A percentile compares a stretch with the other conserved stretches of the same genome.
Evolutionary conservation across 2,113 vertebrate genomes (phyloP).

Genomic region (Crotophaga sulcirostris): DNA sequence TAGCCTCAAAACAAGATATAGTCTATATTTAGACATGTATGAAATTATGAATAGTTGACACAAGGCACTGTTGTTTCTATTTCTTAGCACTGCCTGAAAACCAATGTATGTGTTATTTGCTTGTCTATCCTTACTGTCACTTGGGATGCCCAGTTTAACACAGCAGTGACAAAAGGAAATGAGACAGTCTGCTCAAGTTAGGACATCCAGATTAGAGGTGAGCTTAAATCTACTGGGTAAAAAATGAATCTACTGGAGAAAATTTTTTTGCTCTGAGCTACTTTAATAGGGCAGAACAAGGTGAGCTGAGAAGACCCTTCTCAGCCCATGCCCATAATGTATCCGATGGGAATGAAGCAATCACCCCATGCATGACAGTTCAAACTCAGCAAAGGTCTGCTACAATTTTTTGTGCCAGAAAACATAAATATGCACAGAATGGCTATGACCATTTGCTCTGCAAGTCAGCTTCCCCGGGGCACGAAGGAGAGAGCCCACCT

Average conservation of each 20-base stretch:
- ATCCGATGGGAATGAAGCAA: background rate
- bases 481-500: fast-evolving
- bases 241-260: background rate
- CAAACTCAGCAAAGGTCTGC: background rate
- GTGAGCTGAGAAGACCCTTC: background rate
- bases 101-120: background rate
- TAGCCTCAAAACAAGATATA: background rate
- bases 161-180: background rate
- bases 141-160: background rate
- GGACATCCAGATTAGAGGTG: background rate
- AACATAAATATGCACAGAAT: background rate
- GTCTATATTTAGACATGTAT: slow-evolving; percentile 2
- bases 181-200: background rate
- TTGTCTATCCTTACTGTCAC: background rate
- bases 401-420: background rate
- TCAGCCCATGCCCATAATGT: background rate
- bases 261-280: background rate
- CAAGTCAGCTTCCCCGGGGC: background rate
- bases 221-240: background rate
- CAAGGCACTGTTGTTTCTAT: background rate
- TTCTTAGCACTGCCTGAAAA: background rate
- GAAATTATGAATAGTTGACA: background rate
- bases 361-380: background rate
- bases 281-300: background rate
- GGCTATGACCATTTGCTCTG: fast-evolving